Percentiles rank a stretch among this genome's conserved stretches.
Conservation (phyloP, 2,797 vertebrate species). For the Gobionotothen gibberifrons region DNA sequence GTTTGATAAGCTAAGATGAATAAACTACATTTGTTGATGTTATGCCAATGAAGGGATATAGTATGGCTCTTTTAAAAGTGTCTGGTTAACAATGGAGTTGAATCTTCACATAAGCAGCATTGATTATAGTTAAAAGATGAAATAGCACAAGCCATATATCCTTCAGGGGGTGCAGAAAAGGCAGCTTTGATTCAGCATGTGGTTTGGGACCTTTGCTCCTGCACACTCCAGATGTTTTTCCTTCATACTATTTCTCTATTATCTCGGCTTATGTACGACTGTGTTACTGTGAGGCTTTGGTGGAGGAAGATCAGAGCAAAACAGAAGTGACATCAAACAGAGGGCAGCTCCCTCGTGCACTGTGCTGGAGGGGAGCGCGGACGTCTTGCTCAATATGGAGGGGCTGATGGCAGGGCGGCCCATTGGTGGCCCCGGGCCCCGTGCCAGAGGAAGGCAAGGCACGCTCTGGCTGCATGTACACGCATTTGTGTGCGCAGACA, state of each 20-base stretch:
- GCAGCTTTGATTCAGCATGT: constrained; percentile 49
- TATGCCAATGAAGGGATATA: too few species aligned
- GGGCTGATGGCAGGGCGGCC: constrained; percentile 43
- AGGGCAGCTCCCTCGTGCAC: constrained; percentile 61
- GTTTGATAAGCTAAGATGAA: not conserved
- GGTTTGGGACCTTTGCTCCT: constrained; percentile 50
- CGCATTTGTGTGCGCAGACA: not conserved
- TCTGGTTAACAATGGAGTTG: not conserved
- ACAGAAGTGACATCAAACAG: constrained; percentile 78
- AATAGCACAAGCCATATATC: not conserved
- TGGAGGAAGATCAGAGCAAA: constrained; percentile 66
- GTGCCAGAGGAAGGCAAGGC: constrained; percentile 46
- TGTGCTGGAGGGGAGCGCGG: constrained; percentile 43
- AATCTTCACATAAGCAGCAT: not conserved
- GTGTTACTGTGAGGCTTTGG: constrained; percentile 39
- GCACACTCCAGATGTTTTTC: constrained; percentile 36
- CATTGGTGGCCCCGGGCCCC: constrained; percentile 28
- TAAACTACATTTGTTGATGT: not conserved
- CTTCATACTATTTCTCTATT: constrained; percentile 34
- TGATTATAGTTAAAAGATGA: constrained; percentile 11
- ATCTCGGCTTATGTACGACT: constrained; percentile 39
- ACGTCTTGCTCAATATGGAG: constrained; percentile 64
- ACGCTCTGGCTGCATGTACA: not conserved
- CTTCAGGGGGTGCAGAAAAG: not conserved
- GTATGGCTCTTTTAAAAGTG: not conserved